phyloP scores from a whole-genome alignment of 2,888 invertebrate species.

The Morpho deidamia region DNA sequence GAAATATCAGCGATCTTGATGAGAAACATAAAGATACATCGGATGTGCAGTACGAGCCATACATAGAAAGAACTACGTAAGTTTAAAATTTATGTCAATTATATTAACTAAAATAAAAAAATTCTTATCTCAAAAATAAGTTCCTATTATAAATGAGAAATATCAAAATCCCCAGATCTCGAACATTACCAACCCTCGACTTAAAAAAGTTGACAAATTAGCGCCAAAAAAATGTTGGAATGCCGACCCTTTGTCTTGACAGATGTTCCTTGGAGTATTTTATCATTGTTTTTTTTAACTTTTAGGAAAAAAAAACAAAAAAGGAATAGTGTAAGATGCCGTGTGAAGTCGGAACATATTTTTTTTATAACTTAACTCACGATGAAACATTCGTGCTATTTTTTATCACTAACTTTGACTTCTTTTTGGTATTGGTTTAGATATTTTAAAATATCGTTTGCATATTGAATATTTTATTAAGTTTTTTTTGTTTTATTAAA shows the following conservation, averaged over 20 bases:
- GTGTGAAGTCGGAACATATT: background rate
- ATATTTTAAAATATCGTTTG: too few species aligned
- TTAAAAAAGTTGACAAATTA: slow-evolving; percentile 52
- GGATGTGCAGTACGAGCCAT: slow-evolving; percentile 39
- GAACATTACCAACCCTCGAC: slow-evolving; percentile 9
- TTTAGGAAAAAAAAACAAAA: slow-evolving; percentile 4
- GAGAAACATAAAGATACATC: slow-evolving; percentile 5
- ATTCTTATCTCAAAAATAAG: slow-evolving; percentile 3
- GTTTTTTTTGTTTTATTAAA: too few species aligned
- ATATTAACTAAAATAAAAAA: background rate
- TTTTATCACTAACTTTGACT: too few species aligned
- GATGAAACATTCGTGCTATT: too few species aligned
- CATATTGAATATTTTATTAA: too few species aligned
- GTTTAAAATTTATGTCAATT: slow-evolving; percentile 29
- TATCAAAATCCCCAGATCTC: slow-evolving; percentile 10
- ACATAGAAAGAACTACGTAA: slow-evolving; percentile 54
- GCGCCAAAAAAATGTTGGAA: slow-evolving; percentile 37
- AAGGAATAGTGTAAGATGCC: background rate
- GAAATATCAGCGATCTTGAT: slow-evolving; percentile 22
- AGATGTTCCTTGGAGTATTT: slow-evolving; percentile 28
- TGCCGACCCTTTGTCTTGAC: slow-evolving; percentile 40
- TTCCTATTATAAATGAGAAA: slow-evolving; percentile 25
- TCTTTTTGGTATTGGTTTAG: too few species aligned
- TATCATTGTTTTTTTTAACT: slow-evolving; percentile 22
- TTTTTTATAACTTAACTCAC: background rate